A percentile compares a stretch with the other conserved stretches of the same genome.
Conservation (phyloP, 53 echinoderm and acorn worm species). For the Actinopyga echinites region DNA sequence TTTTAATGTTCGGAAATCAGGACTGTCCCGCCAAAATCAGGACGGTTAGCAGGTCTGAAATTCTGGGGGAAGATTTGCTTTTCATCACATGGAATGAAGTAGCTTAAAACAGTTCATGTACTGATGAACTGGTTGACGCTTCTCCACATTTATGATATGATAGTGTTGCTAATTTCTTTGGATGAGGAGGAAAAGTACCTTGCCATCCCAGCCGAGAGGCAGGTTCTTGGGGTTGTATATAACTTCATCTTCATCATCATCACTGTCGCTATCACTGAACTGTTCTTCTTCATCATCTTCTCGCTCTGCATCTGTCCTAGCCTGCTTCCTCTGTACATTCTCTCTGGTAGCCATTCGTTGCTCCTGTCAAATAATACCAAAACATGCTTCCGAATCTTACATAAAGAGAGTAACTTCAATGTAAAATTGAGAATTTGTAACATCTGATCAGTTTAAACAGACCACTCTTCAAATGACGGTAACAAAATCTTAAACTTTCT, state of each 20-base stretch:
- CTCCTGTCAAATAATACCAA: conserved; percentile 55
- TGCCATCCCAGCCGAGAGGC: conserved; percentile 98
- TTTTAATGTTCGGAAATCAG: too few species aligned
- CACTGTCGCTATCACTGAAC: conserved; percentile 93
- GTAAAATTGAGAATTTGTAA: neutral
- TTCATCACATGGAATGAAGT: too few species aligned
- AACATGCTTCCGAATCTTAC: neutral
- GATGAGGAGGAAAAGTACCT: conserved; percentile 48
- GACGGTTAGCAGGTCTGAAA: too few species aligned
- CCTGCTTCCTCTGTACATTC: conserved; percentile 98
- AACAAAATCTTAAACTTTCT: too few species aligned
- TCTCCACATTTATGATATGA: neutral
- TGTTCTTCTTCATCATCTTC: conserved; percentile 92
- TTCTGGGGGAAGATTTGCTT: too few species aligned
- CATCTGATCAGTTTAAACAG: too few species aligned
- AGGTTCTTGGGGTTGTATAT: conserved; percentile 99
- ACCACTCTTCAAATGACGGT: too few species aligned
- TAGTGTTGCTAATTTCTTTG: neutral
- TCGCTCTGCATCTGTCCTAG: conserved; percentile 86
- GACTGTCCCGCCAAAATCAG: too few species aligned
- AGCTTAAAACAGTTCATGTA: too few species aligned
- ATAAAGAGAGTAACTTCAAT: neutral
- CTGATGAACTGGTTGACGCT: too few species aligned
- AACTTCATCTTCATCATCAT: conserved; percentile 96
- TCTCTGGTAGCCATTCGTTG: conserved; percentile 88